Evolutionary conservation across 2,113 vertebrate genomes (phyloP).

Genomic region (Silurus meridionalis): DNA sequence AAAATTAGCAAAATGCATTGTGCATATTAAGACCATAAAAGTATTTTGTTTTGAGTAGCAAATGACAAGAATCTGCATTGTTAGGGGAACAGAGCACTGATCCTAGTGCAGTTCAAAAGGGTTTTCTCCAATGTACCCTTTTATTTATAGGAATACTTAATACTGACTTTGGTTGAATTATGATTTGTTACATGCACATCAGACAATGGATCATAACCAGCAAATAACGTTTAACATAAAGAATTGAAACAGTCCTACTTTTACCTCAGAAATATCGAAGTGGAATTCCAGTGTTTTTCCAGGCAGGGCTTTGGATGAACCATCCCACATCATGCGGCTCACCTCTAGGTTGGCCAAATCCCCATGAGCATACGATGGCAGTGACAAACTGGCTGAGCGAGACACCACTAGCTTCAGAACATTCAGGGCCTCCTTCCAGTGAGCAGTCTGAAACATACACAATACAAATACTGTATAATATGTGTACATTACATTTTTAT

Average conservation of each 20-base stretch:
- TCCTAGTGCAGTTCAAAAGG: not conserved
- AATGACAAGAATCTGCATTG: not conserved
- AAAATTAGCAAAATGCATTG: not conserved
- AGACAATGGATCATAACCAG: not conserved
- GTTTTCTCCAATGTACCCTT: too few relatives aligned
- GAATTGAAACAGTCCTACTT: not conserved
- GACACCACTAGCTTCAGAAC: conserved; percentile 96
- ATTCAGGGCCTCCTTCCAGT: conserved; percentile 97
- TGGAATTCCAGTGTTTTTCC: conserved; percentile 98
- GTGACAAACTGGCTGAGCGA: conserved; percentile 91
- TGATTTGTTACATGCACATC: not conserved
- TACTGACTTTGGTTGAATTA: not conserved
- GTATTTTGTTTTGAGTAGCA: not conserved
- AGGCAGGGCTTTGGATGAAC: conserved; percentile 91
- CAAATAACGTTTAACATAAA: not conserved
- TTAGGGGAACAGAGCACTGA: not conserved
- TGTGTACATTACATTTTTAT: not conserved
- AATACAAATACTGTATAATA: not conserved
- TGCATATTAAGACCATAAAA: not conserved
- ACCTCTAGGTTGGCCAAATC: conserved; percentile 93
- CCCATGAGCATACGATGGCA: conserved; percentile 85
- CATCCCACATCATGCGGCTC: conserved; percentile 91
- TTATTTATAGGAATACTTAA: not conserved
- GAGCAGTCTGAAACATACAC: conserved; percentile 77
- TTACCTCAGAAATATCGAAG: conserved; percentile 97